Evolutionary conservation across 1,140 invertebrate species (phyloP).

Genomic region (Drosophila auraria): DNA sequence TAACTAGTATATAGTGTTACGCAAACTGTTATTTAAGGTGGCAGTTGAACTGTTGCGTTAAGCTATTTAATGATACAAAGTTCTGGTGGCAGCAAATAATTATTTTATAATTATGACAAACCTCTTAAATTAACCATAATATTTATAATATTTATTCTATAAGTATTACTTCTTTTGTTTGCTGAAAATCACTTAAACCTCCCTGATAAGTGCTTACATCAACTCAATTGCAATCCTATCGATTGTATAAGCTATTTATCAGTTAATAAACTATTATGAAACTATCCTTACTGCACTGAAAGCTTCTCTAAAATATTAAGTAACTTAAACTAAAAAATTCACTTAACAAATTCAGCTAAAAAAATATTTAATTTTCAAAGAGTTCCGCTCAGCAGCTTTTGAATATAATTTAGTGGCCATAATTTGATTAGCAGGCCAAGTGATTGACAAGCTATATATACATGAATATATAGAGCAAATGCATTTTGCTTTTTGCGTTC

Average conservation of each 20-base stretch:
- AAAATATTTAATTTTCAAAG: neutral
- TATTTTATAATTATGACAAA: too few relatives aligned
- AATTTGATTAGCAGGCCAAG: constrained; percentile 22
- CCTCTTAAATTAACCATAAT: too few relatives aligned
- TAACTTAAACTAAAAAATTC: neutral
- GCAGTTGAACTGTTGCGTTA: neutral
- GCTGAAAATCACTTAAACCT: neutral
- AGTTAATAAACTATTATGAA: neutral
- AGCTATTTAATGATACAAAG: neutral
- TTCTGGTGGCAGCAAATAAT: neutral
- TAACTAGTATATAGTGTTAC: constrained; percentile 35
- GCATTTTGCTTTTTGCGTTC: constrained; percentile 46
- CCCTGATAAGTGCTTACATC: neutral
- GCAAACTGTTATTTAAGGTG: constrained; percentile 27
- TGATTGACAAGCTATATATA: neutral
- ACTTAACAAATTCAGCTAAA: neutral
- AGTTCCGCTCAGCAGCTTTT: neutral
- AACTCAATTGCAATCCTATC: neutral
- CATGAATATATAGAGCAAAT: constrained; percentile 1
- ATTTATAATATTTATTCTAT: too few relatives aligned
- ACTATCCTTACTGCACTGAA: neutral
- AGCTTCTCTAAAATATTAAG: neutral
- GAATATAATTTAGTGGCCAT: neutral
- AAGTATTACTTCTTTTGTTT: neutral
- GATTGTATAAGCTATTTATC: neutral